Evolutionary conservation across 2,797 vertebrate species (phyloP).

Genomic region (Artibeus lituratus): DNA sequence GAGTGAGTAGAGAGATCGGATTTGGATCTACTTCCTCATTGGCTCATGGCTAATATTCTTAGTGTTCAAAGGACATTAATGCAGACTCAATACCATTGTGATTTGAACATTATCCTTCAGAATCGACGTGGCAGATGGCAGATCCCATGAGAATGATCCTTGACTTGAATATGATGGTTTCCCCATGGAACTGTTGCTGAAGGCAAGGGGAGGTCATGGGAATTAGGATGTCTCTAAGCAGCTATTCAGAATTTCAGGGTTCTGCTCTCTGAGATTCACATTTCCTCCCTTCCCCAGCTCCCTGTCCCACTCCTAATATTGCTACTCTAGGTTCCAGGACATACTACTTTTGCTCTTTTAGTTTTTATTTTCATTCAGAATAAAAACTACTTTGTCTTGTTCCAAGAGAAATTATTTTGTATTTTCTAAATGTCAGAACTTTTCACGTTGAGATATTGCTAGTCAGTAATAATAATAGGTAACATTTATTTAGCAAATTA

Average conservation of each 20-base stretch:
- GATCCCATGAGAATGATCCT: background rate
- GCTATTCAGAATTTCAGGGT: background rate
- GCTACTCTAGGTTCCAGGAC: background rate
- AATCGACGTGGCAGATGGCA: background rate
- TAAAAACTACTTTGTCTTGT: background rate
- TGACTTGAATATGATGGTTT: background rate
- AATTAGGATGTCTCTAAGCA: background rate
- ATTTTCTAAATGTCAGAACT: background rate
- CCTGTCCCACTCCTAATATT: background rate
- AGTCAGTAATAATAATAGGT: background rate
- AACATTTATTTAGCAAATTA: background rate
- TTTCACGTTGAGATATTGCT: background rate
- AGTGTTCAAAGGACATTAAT: background rate
- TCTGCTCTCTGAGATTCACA: background rate
- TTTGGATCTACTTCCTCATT: background rate
- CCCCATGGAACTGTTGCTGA: background rate
- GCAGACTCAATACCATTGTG: background rate
- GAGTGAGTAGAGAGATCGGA: background rate
- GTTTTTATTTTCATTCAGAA: background rate
- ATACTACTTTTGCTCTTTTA: background rate
- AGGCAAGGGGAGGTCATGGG: no score
- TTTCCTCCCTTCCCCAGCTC: accelerated
- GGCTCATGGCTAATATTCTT: background rate
- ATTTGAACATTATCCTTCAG: background rate
- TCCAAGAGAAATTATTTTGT: background rate